Conservation (phyloP, 2,113 vertebrate genomes). For the Gasterosteus nipponicus region DNA sequence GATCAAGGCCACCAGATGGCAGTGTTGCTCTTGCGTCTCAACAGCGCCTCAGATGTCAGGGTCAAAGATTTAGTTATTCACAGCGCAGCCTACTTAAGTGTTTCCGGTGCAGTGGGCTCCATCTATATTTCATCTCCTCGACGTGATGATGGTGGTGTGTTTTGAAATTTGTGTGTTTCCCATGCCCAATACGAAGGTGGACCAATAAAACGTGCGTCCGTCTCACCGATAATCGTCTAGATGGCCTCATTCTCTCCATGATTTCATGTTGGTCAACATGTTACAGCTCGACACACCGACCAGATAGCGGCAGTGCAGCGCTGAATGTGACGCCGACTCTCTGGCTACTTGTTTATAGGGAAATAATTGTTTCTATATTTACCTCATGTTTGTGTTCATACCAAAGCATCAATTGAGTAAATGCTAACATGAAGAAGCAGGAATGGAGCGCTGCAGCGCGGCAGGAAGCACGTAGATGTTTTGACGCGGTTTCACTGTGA, state of each 20-base stretch:
- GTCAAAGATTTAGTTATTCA: slow-evolving; percentile 52
- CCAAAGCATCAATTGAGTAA: slow-evolving; percentile 18
- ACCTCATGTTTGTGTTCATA: slow-evolving; percentile 25
- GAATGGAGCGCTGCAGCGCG: slow-evolving; percentile 12
- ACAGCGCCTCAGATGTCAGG: slow-evolving; percentile 23
- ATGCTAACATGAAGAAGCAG: slow-evolving; percentile 31
- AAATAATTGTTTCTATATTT: slow-evolving; percentile 20
- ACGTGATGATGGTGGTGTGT: slow-evolving; percentile 24
- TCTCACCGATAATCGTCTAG: background rate
- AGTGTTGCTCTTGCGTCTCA: slow-evolving; percentile 56
- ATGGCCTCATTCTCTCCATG: background rate
- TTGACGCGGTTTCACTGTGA: slow-evolving; percentile 33
- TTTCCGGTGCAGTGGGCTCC: slow-evolving; percentile 40
- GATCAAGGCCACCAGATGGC: slow-evolving; percentile 64
- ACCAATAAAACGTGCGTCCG: slow-evolving; percentile 35
- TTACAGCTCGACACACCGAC: slow-evolving; percentile 14
- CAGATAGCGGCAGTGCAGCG: slow-evolving; percentile 38
- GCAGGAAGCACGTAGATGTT: slow-evolving; percentile 32
- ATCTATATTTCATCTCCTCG: slow-evolving; percentile 62
- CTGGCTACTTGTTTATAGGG: slow-evolving; percentile 7
- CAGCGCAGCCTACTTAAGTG: slow-evolving; percentile 56
- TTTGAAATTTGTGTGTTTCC: slow-evolving; percentile 34
- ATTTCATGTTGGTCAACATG: slow-evolving; percentile 27
- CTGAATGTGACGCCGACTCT: background rate
- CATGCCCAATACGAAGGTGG: slow-evolving; percentile 9